Conservation (phyloP, 1,140 invertebrate species). For the Danaus plexippus region DNA sequence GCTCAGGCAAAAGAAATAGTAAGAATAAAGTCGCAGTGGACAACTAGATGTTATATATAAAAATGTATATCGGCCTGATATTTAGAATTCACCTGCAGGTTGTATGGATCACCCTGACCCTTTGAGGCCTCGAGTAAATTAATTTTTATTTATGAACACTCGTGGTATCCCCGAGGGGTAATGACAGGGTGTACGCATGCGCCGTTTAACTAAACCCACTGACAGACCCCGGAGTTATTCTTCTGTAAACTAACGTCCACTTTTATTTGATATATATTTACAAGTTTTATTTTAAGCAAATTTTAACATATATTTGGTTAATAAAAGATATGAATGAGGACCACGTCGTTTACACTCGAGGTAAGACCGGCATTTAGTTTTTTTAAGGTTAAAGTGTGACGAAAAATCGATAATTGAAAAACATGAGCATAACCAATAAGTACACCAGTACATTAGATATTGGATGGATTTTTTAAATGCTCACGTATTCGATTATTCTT, state of each 20-base stretch:
- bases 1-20: too few species aligned
- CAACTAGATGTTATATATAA: too few species aligned
- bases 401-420: constrained; percentile 64
- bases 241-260: constrained; percentile 33
- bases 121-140: constrained; percentile 10
- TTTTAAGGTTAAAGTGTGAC: constrained; percentile 16
- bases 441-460: constrained; percentile 1
- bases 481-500: too few species aligned
- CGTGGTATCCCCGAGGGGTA: constrained; percentile 22
- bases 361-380: constrained; percentile 62
- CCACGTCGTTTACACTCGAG: constrained; percentile 82
- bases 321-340: constrained; percentile 78
- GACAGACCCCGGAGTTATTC: constrained; percentile 29
- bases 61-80: too few species aligned
- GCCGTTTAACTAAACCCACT: constrained; percentile 17
- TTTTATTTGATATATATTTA: constrained; percentile 20
- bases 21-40: too few species aligned
- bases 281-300: constrained; percentile 31
- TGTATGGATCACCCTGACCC: neutral
- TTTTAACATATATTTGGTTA: constrained; percentile 49
- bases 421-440: constrained; percentile 52
- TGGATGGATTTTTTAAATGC: too few species aligned
- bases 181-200: constrained; percentile 34
- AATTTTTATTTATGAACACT: constrained; percentile 31
- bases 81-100: too few species aligned